Base-by-base conservation (phyloP, 2,797 vertebrate genomes). In the Gambusia yucatana region DNA sequence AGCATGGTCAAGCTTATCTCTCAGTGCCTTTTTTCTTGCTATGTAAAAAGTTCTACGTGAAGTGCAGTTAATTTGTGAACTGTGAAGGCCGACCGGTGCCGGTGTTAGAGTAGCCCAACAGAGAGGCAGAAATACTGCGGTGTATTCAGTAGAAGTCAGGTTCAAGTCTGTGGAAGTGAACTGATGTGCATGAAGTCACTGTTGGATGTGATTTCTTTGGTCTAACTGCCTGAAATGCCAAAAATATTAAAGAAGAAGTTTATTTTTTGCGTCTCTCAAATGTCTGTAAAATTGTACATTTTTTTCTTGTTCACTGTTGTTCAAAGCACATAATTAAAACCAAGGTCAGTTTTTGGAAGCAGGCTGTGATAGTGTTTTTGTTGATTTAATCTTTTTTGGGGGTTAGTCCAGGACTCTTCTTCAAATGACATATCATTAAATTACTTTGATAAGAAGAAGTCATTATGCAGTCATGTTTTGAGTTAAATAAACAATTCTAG, bases 11-110 rank as follows among this genome's bases (percentile, higher is more conserved):
- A 75, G 87, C 82, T 86, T 88, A 82, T 92, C 84, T 89, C 84
- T 84, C 84, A 94, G 93, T 93, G 93, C 93, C 92, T 94, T 94
- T 92, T 52, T 69, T 81, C 84, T 79, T 74, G 81, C 61, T 76
- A 73, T 79, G 52, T 91, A n/a, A 73, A 4, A 87, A 77, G 84
- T 75, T 83, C 72, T 84, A 72, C 80, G 87, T 91, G 50, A 79
- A 81, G 78, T 85, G 84, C 87, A 80, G 78, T 83, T 80, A 71
- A 71, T 33, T 25, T 87, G 81, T 86, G 72, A 83, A 69, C 82
- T 80, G 80, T 82, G 43, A 81, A 84, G 75, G 70, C 65, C 44
- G 25, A 72, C 55, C 25, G 52, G 65, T 83, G 47, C 75, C 80
- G 7, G 78, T 82, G 33, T 76, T 71, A 77, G 72, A 86, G 75